Evolutionary conservation across 2,888 invertebrate species (phyloP), one percentile per base, ranked within the genome.

Genomic region (Thyatira batis): DNA sequence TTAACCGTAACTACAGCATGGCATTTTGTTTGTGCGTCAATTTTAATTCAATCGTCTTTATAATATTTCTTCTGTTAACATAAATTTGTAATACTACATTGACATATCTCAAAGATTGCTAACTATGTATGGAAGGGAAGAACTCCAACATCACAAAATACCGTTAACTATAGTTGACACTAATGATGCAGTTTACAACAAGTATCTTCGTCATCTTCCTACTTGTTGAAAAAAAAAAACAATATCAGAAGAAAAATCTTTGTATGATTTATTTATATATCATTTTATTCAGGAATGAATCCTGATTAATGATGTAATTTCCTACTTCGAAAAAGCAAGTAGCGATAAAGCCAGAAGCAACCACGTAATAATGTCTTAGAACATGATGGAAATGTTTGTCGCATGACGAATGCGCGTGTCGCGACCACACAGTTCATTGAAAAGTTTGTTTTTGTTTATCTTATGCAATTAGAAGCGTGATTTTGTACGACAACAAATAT

Each of bases 321-420:
- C 25, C 10, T 27, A 4, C 3, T 11, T n/a, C 20, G 20, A 20
- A 48, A 48, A 48, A 17, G 11, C 21, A 49, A 20, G 49, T 43
- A 27, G 11, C 48, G 27, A 65, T 58, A 64, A 55, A 64, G 67
- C 60, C 76, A 76, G 78, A 76, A 72, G 71, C 69, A 58, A 61
- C 57, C 65, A 76, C 71, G 75, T 73, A 75, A 78, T 76, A 76
- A 78, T 68, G 75, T 73, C 73, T 68, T 55, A 56, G 72, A 71
- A 67, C 63, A 73, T 84, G 82, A 84, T 78, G 73, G 83, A 84
- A 68, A 58, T 61, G 77, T 73, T 76, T 78, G 61, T 84, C 58
- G 84, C 84, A 82, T 84, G 84, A 55, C 59, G 45, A 45, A 49
- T 43, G 49, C 30, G 53, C 60, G 55, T 58, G 55, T 53, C 39